A percentile compares a stretch with the other conserved stretches of the same genome.
phyloP scores from a whole-genome alignment of 2,888 invertebrate genomes.

The Augochlorella aurata region DNA sequence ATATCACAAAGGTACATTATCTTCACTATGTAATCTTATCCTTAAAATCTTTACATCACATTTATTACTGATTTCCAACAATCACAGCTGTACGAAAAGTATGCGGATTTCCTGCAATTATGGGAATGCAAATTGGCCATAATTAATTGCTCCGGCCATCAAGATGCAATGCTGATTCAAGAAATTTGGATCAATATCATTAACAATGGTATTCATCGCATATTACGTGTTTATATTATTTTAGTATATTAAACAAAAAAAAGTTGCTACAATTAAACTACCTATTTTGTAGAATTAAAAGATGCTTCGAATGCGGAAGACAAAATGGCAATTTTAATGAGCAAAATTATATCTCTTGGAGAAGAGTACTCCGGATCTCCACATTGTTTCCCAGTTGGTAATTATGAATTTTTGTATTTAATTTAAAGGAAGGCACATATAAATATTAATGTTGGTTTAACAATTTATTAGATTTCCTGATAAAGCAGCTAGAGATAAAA shows the following conservation, averaged over 20 bases:
- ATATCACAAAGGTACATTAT: slow-evolving; percentile 89
- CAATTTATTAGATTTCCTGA: slow-evolving; percentile 86
- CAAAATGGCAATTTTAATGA: slow-evolving; percentile 87
- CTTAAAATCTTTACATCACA: background rate
- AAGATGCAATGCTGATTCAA: slow-evolving; percentile 93
- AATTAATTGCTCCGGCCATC: slow-evolving; percentile 96
- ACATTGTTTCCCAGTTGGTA: slow-evolving; percentile 93
- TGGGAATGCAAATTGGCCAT: slow-evolving; percentile 98
- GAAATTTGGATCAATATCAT: slow-evolving; percentile 95
- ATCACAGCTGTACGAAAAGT: slow-evolving; percentile 91
- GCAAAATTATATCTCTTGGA: slow-evolving; percentile 90
- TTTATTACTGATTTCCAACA: background rate
- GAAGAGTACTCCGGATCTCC: slow-evolving; percentile 91
- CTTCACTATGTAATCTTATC: background rate
- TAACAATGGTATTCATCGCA: slow-evolving; percentile 79
- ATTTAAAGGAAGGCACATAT: background rate
- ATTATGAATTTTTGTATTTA: slow-evolving; percentile 73
- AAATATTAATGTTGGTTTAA: slow-evolving; percentile 3
- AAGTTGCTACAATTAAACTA: slow-evolving; percentile 9
- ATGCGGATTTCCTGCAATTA: slow-evolving; percentile 93
- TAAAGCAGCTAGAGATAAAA: slow-evolving; percentile 90
- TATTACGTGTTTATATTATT: background rate
- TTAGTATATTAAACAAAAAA: background rate
- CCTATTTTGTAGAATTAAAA: slow-evolving; percentile 83
- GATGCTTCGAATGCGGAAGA: slow-evolving; percentile 83